Evolutionary conservation across 2,888 invertebrate species (phyloP).

Genomic region (Lasioglossum figueresi): DNA sequence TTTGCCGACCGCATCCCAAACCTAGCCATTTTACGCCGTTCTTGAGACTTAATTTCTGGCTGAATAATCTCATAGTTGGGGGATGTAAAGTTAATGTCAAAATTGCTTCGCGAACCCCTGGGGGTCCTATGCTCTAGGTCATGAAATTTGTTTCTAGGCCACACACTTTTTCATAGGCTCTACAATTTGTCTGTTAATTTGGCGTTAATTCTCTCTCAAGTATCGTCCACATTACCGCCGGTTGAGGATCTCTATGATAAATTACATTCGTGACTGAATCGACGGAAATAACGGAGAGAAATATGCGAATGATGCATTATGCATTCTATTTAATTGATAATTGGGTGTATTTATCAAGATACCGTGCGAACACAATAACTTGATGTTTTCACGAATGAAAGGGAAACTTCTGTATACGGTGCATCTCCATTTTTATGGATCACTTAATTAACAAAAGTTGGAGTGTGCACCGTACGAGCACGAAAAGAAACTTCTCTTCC

Average conservation of each 20-base stretch:
- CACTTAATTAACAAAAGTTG: background rate
- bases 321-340: background rate
- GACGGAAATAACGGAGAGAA: slow-evolving; percentile 7
- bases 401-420: background rate
- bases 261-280: background rate
- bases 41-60: too few species aligned
- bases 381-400: background rate
- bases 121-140: too few species aligned
- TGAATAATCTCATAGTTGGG: too few species aligned
- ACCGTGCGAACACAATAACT: background rate
- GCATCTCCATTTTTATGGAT: background rate
- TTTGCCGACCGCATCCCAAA: too few species aligned
- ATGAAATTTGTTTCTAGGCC: background rate
- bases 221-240: background rate
- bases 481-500: background rate
- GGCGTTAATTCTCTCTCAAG: background rate
- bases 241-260: background rate
- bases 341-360: background rate
- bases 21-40: too few species aligned
- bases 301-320: background rate
- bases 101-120: too few species aligned
- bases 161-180: background rate
- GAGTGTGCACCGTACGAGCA: background rate
- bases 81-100: too few species aligned
- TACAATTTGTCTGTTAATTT: background rate